Percentiles rank a stretch among this genome's conserved stretches.
These are phyloP conservation scores for Sebastes trivittatus DNA, from an alignment of 2,797 vertebrate species.

Conservation along the genomic window DNA sequence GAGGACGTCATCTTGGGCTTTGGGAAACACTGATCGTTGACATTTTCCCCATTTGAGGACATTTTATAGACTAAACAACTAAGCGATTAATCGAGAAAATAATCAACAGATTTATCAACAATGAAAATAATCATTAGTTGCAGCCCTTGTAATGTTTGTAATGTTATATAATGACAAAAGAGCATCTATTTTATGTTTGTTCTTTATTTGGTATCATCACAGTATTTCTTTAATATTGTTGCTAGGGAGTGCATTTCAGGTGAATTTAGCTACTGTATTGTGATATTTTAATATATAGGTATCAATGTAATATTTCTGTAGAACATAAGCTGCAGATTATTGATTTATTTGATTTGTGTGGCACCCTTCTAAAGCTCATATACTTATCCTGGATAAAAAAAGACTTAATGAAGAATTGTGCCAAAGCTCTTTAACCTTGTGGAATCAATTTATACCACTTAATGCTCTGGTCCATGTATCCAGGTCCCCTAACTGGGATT, in stretches of 20 bases:
- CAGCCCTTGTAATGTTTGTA: background rate
- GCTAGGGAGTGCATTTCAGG: background rate
- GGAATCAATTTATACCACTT: conserved; percentile 23
- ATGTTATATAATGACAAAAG: background rate
- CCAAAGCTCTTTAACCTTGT: conserved; percentile 27
- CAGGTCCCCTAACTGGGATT: conserved; percentile 12
- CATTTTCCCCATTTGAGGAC: too few species aligned
- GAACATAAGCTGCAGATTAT: background rate
- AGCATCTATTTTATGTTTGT: background rate
- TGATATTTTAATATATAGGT: background rate
- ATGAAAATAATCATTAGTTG: too few species aligned
- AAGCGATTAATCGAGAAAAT: too few species aligned
- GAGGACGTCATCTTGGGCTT: too few species aligned
- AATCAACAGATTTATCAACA: too few species aligned
- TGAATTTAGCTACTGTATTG: background rate
- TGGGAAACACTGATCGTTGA: too few species aligned
- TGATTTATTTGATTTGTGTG: background rate
- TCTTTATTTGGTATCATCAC: background rate
- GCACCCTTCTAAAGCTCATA: background rate
- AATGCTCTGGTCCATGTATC: background rate
- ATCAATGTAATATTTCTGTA: background rate
- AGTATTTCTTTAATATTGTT: background rate
- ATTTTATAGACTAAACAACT: too few species aligned
- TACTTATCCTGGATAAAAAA: background rate
- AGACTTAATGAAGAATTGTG: background rate